A percentile compares a stretch with the other conserved stretches of the same genome.
Conservation (phyloP, 2,113 vertebrate species). For the Parotia lawesii region DNA sequence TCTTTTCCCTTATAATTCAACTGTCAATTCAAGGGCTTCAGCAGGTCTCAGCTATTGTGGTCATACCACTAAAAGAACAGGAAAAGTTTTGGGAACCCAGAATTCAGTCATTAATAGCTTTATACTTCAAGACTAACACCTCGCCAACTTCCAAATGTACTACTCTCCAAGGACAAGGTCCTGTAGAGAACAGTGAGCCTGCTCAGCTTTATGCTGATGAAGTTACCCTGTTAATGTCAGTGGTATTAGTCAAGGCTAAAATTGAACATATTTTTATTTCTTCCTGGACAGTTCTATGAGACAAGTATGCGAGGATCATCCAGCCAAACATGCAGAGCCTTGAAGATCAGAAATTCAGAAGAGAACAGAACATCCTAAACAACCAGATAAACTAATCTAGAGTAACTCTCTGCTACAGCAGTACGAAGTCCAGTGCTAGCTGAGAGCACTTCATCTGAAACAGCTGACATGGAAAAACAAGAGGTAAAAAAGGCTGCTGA, state of each 20-base stretch:
- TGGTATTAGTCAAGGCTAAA: not conserved
- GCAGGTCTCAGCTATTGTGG: not conserved
- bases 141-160: not conserved
- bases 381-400: slow-evolving; percentile 6
- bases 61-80: not conserved
- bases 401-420: not conserved
- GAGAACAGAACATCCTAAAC: not conserved
- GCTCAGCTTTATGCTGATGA: not conserved
- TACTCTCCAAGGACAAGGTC: not conserved
- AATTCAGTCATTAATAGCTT: not conserved
- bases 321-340: not conserved
- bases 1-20: not conserved
- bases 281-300: not conserved
- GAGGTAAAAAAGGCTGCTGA: not conserved
- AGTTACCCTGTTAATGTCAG: not conserved
- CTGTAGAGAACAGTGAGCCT: not conserved
- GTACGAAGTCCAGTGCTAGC: not conserved
- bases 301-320: not conserved
- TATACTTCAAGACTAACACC: not conserved
- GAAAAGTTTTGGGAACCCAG: not conserved
- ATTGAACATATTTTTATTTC: not conserved
- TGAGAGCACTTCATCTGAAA: slow-evolving; percentile 7
- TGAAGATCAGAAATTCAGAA: not conserved
- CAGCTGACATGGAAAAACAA: not conserved
- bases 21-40: not conserved